Conservation (phyloP, 1,140 invertebrate species). For the Ceratosolen solmsi region DNA sequence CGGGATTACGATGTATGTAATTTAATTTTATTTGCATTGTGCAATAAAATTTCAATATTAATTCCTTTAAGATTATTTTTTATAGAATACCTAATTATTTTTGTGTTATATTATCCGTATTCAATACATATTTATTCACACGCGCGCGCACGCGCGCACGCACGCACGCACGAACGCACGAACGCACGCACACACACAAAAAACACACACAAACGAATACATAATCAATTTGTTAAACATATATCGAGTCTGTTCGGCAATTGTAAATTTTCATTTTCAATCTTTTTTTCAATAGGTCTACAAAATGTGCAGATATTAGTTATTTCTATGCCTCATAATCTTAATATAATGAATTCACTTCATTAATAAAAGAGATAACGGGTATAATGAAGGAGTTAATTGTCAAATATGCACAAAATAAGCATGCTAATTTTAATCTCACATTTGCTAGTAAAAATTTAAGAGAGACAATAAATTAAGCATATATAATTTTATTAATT, state of each 20-base stretch:
- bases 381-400: background rate
- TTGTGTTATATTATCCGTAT: too few relatives aligned
- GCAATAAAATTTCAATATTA: too few relatives aligned
- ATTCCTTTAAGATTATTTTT: too few relatives aligned
- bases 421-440: background rate
- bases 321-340: background rate
- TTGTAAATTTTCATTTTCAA: too few relatives aligned
- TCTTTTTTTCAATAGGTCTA: background rate
- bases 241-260: too few relatives aligned
- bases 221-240: too few relatives aligned
- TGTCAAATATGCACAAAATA: background rate
- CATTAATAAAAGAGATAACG: background rate
- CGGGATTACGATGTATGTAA: too few relatives aligned
- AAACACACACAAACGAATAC: too few relatives aligned
- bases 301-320: background rate
- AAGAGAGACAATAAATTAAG: background rate
- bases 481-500: background rate
- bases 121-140: too few relatives aligned
- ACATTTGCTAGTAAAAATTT: background rate
- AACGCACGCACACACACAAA: background rate
- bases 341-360: background rate
- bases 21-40: too few relatives aligned
- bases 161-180: background rate
- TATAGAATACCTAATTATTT: too few relatives aligned
- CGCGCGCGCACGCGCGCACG: background rate